Evolutionary conservation across 2,113 vertebrate species (phyloP).

Genomic region (Cynoglossus semilaevis): DNA sequence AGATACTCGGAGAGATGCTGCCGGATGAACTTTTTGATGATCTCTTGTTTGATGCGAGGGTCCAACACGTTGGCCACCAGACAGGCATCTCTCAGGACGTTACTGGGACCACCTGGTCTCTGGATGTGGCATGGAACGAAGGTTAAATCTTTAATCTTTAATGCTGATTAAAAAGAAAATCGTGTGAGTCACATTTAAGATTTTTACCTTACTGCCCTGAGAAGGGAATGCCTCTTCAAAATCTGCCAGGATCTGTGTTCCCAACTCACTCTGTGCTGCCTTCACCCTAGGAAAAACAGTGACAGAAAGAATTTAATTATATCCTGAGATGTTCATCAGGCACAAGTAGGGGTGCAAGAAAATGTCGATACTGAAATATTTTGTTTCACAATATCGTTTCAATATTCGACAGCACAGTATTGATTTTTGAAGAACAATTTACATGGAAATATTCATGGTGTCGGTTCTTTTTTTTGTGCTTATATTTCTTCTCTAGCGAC

Average conservation of each 20-base stretch:
- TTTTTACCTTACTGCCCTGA: conserved; percentile 91
- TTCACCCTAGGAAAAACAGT: conserved; percentile 83
- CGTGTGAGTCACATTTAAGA: background rate
- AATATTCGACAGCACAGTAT: too few species aligned
- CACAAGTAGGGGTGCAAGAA: too few species aligned
- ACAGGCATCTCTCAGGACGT: conserved; percentile 92
- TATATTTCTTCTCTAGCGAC: too few species aligned
- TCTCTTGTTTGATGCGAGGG: conserved; percentile 94
- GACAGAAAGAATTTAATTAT: background rate
- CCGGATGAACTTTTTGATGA: conserved; percentile 98
- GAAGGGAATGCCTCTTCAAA: conserved; percentile 96
- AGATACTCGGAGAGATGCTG: conserved; percentile 96
- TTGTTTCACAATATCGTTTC: too few species aligned
- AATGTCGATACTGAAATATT: too few species aligned
- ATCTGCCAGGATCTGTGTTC: conserved; percentile 96
- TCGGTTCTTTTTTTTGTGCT: too few species aligned
- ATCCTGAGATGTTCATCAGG: background rate
- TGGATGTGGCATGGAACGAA: conserved; percentile 40
- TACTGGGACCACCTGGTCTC: conserved; percentile 93
- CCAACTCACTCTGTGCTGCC: conserved; percentile 92
- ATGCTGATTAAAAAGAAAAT: background rate
- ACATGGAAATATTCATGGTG: too few species aligned
- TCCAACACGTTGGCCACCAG: conserved; percentile 95
- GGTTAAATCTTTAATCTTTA: background rate
- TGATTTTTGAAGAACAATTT: too few species aligned